Evolutionary conservation across 2,888 invertebrate genomes (phyloP).

Genomic region (Luperina nickerlii): DNA sequence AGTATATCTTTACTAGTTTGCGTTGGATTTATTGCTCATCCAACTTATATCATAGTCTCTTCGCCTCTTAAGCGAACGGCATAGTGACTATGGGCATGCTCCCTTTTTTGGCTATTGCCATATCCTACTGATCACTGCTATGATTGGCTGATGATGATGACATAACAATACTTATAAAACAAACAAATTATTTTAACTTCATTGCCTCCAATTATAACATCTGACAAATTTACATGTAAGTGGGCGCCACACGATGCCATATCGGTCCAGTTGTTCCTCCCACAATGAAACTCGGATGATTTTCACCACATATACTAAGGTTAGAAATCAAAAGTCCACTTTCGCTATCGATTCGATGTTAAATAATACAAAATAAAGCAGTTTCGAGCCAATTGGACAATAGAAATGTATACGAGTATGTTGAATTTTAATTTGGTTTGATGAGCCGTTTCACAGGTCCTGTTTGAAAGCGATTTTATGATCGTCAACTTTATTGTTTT

Average conservation of each 20-base stretch:
- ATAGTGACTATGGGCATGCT: neutral
- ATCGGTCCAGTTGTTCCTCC: conserved; percentile 52
- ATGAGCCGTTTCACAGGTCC: conserved; percentile 25
- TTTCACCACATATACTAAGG: conserved; percentile 68
- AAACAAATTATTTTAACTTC: conserved; percentile 43
- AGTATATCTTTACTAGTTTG: neutral
- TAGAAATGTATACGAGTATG: conserved; percentile 35
- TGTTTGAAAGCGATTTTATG: conserved; percentile 35
- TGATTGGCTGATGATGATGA: conserved; percentile 5
- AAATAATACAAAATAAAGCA: conserved; percentile 58
- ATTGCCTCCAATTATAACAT: conserved; percentile 51
- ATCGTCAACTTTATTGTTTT: conserved; percentile 13
- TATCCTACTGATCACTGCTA: neutral
- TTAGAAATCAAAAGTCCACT: conserved; percentile 82
- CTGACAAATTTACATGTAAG: conserved; percentile 37
- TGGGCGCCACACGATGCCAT: conserved; percentile 59
- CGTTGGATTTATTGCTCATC: neutral
- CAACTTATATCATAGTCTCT: neutral
- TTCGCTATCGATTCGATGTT: conserved; percentile 74
- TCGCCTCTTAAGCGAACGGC: neutral
- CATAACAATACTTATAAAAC: conserved; percentile 31
- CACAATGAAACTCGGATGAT: conserved; percentile 44
- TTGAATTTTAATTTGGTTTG: conserved; percentile 55
- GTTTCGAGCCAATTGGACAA: conserved; percentile 56
- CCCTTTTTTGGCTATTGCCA: conserved; percentile 7